Evolutionary conservation across 2,797 vertebrate genomes (phyloP), one percentile per base, ranked within the genome.

Genomic region (Falco rusticolus): DNA sequence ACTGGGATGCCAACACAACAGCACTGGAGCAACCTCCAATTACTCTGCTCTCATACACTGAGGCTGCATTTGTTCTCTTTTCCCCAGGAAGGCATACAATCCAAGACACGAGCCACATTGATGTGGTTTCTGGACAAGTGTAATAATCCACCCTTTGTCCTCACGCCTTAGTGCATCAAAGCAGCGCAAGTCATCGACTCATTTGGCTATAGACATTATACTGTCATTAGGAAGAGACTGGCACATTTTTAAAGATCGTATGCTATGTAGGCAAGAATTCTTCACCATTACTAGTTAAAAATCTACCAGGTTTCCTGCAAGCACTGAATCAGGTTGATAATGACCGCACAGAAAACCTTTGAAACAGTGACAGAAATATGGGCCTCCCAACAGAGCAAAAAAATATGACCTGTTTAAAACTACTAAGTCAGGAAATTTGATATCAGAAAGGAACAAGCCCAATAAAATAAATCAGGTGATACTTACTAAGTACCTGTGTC

Each of bases 401-500:
- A 84, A 53, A 39, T 8, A 39, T 0, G 7, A 53, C 43, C 43
- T 82, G 60, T 43, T 84, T 76, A 74, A 88, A 86, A 41, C 25
- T 59, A 28, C 56, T 28, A 93, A 45, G 70, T 18, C 74, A 89
- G 60, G 60, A 61, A 84, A 66, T 89, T 45, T 22, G 5, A 34
- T 48, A 53, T 5, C 64, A 29, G 41, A 78, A 59, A 2, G 25
- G 54, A 92, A 80, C 10, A 65, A 86, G 60, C 22, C 91, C 7
- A 41, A 5, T 25, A 39, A n/a, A 72, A 87, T 83, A 87, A 95
- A 94, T 85, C 81, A 92, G 68, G 79, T 63, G 74, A 74, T 43
- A 64, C 79, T 56, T 80, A 85, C 57, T 57, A 54, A 87, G 57
- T 43, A 84, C 56, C 50, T 69, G 61, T 61, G 45, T 84, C 45